Base-by-base conservation (phyloP, 2,888 invertebrate genomes). In the Teleiodes luculella region DNA sequence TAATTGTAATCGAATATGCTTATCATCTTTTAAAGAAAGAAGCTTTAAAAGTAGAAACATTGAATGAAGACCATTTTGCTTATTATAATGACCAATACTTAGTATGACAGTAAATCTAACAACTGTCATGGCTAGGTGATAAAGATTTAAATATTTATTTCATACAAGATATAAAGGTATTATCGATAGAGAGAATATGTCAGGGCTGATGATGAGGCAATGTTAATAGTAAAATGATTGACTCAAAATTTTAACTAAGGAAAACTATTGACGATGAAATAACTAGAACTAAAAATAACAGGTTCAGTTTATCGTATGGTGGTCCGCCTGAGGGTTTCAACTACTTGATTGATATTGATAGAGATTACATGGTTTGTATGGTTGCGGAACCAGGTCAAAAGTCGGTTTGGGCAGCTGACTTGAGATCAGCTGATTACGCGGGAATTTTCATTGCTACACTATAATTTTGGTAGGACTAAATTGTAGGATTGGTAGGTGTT, bases 211-310 rank as follows among this genome's bases (percentile, higher is more conserved):
- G 24, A 43, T 28, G 28, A 16, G 18, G 13, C 2, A n/a, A 13
- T 16, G 6, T n/a, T 20, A 43, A 43, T 13, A 28, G 20, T 43
- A 13, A 6, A 43, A 46, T 30, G 31, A 46, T 35, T 35, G 35
- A 20, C n/a, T 20, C 37, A 28, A 14, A 16, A 46, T 52, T 45
- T 46, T 46, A 43, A 36, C 35, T 46, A 35, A 28, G 37, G 52
- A 13, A 6, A 36, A 36, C 24, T 28, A 14, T 18, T 14, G 45
- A 16, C 28, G 28, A 14, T 13, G 30, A 52, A 52, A 52, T 46
- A 52, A 52, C 20, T 52, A 52, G 52, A 52, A 45, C 45, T 36
- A 18, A 13, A 53, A 53, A 53, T 53, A 53, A 53, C 53, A 47
- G 53, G 47, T 53, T 37, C 7, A 2, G n/a, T 43, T n/a, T 13